Evolutionary conservation across 2,113 vertebrate genomes (phyloP), one percentile per base, ranked within the genome.

Genomic region (Hiodon tergisus): DNA sequence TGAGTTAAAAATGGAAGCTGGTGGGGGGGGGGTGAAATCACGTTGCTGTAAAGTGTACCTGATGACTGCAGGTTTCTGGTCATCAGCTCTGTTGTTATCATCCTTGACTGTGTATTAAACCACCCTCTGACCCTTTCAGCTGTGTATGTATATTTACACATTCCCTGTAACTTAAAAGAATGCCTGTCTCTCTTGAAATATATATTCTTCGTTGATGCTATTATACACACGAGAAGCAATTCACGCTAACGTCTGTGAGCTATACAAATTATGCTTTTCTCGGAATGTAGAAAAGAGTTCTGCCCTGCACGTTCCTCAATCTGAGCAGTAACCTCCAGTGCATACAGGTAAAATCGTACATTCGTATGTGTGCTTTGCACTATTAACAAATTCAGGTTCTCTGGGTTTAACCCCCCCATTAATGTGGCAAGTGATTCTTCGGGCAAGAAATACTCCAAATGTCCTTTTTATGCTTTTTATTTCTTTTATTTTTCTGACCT

Each of bases 11-110:
- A 54, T 47, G 48, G n/a, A 71, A 59, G 10, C 50, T 48, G 57
- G 14, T 71, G 51, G 31, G 48, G 51, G 48, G 13, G 53, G 60
- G 59, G 5, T 52, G 86, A 85, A 78, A 78, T 46, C 17, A n/a
- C 75, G 74, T 81, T 78, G 70, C 66, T 80, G 75, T 70, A 81
- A 67, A 77, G 77, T 88, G 84, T 80, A 85, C 80, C 83, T 82
- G 82, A 77, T 86, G 87, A 92, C 91, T 90, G 90, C 91, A 87
- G 90, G 90, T 84, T 87, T 89, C 86, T 88, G 85, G 91, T 91
- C 72, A n/a, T 67, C 89, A 76, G 81, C 82, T 79, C 76, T 31
- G 78, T 72, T 79, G 81, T 81, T 78, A 4, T 50, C 16, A 60
- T 53, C 54, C n/a, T 62, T 48, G 70, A 68, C 74, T 76, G 75